Conservation (phyloP, 2,888 invertebrate genomes). For the Operophtera brumata region DNA sequence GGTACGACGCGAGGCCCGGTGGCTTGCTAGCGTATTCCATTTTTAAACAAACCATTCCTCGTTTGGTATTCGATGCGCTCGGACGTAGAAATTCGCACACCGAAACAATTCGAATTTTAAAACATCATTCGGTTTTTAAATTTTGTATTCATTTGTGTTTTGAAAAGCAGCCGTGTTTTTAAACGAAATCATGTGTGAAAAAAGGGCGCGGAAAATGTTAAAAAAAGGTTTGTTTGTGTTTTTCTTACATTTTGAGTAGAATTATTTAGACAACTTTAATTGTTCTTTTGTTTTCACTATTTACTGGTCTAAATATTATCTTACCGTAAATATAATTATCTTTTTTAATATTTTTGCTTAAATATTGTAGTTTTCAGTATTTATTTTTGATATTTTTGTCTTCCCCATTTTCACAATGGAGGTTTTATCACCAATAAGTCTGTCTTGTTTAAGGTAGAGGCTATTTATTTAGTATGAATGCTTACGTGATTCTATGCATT, state of each 20-base stretch:
- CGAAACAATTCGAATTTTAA: constrained; percentile 14
- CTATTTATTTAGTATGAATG: too few relatives aligned
- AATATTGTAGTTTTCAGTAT: too few relatives aligned
- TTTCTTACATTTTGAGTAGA: neutral
- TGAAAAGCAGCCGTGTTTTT: constrained; percentile 43
- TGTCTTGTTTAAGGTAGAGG: too few relatives aligned
- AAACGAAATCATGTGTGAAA: constrained; percentile 61
- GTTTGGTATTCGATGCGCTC: constrained; percentile 35
- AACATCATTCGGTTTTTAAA: constrained; percentile 3
- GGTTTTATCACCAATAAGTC: too few relatives aligned
- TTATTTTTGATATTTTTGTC: too few relatives aligned
- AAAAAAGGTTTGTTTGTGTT: constrained; percentile 55
- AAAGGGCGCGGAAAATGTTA: constrained; percentile 54
- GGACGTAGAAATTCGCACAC: constrained; percentile 33
- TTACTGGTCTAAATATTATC: too few relatives aligned
- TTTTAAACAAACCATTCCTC: constrained; percentile 49
- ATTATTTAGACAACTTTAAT: too few relatives aligned
- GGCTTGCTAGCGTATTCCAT: constrained; percentile 41
- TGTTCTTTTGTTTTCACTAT: neutral
- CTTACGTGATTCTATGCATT: too few relatives aligned
- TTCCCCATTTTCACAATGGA: too few relatives aligned
- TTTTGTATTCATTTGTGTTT: constrained; percentile 41
- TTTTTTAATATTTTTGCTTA: too few relatives aligned
- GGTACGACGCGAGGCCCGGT: constrained; percentile 9
- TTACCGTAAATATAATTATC: too few relatives aligned